Evolutionary conservation across 2,888 invertebrate species (phyloP), one percentile per base, ranked within the genome.

Genomic region (Caenorhabditis sinica): DNA sequence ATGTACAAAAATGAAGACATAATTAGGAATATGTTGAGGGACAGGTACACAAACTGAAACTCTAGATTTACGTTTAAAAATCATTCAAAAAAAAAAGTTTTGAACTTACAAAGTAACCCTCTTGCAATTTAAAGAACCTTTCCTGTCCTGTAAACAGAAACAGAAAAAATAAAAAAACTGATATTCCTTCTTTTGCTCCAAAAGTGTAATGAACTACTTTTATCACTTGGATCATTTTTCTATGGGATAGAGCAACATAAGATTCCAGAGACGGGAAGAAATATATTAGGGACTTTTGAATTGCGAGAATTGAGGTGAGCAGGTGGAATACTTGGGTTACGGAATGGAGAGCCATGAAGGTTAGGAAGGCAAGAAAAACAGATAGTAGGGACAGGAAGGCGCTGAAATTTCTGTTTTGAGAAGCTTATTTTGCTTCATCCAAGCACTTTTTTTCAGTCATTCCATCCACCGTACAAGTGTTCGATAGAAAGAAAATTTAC

Each of bases 201-300:
- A 61, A 40, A 11, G 20, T 13, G 5, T 13, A n/a, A 40, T 61
- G n/a, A 40, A 40, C 4, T 0, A 36, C 5, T 13, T 56, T 17
- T 5, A 17, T 15, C 2, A 30, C 17, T 15, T 17, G 30, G 13
- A 17, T 30, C 30, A 33, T 17, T 33, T 33, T 30, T 5, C 15
- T 60, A 3, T 15, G 13, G 8, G 58, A 33, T 11, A n/a, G 8
- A 60, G 58, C 17, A 0, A 60, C 33, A 60, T 33, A 33, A 2
- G 9, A 3, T 17, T 43, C 63, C 6, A 23, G 23, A 3, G 15
- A 23, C 17, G 63, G 63, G 25, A 43, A 23, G 11, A 63, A 63
- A 25, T 43, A 63, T 13, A 63, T 23, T 3, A 63, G 6, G 15
- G 43, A 63, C 25, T 63, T 63, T 25, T 43, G 63, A 4, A 63